Conservation (phyloP, 2,888 invertebrate species). For the Meta bourneti region DNA sequence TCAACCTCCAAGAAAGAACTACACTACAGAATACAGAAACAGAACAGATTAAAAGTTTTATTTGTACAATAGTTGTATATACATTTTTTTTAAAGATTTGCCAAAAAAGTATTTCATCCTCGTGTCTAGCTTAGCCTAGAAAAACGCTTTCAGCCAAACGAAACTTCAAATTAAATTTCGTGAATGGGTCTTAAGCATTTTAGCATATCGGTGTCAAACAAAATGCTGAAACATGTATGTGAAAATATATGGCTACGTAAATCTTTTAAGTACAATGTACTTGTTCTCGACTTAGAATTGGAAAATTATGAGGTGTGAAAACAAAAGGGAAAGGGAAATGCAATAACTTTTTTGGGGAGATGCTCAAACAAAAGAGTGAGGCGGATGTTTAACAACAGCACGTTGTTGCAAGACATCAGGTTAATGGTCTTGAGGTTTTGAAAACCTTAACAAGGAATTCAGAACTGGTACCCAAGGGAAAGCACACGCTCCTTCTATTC, state of each 20-base stretch:
- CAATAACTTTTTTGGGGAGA: slow-evolving; percentile 3
- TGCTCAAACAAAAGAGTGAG: slow-evolving; percentile 38
- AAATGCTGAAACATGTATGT: neutral
- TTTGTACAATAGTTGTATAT: too few relatives aligned
- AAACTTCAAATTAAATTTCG: too few relatives aligned
- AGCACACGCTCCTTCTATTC: neutral
- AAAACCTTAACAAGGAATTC: slow-evolving; percentile 16
- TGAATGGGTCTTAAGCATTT: too few relatives aligned
- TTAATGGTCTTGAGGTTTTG: slow-evolving; percentile 23
- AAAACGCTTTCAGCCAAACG: too few relatives aligned
- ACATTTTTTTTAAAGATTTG: too few relatives aligned
- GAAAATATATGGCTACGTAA: neutral
- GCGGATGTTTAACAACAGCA: slow-evolving; percentile 37
- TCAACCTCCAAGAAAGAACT: too few relatives aligned
- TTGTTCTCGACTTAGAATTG: neutral
- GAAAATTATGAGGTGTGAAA: neutral
- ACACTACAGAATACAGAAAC: too few relatives aligned
- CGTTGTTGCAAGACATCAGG: slow-evolving; percentile 21
- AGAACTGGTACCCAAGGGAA: neutral
- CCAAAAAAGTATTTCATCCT: too few relatives aligned
- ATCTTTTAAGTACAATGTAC: neutral
- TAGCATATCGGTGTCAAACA: too few relatives aligned
- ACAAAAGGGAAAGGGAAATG: neutral
- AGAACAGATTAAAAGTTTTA: too few relatives aligned
- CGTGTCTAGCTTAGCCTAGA: too few relatives aligned